Conservation (phyloP, 2,113 vertebrate genomes). For the Coturnix japonica region DNA sequence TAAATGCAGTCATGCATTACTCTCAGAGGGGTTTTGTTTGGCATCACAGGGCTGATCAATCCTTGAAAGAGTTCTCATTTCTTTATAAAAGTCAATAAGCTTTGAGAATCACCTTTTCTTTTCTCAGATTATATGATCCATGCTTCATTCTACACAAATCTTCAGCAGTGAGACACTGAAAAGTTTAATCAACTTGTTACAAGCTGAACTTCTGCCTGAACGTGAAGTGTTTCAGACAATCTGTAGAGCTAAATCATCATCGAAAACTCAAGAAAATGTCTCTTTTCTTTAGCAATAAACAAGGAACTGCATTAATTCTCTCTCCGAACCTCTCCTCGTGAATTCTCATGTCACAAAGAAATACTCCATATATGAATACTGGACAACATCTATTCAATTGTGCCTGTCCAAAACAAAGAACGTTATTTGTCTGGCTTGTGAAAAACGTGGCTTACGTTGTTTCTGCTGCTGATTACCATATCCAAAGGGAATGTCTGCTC, state of each 20-base stretch:
- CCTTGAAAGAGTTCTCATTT: background rate
- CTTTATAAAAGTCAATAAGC: background rate
- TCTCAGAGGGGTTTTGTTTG: background rate
- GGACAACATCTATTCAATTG: conserved; percentile 1
- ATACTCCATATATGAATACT: background rate
- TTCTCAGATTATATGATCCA: background rate
- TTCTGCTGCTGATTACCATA: conserved; percentile 37
- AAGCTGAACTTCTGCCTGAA: background rate
- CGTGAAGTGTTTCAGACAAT: background rate
- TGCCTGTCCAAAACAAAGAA: conserved; percentile 26
- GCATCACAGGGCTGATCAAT: background rate
- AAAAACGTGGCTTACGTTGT: conserved; percentile 22
- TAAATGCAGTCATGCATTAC: background rate
- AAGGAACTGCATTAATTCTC: background rate
- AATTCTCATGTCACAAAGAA: background rate
- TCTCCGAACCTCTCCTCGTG: background rate
- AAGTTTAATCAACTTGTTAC: background rate
- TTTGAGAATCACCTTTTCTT: background rate
- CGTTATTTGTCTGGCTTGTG: background rate
- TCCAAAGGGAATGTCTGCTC: conserved; percentile 47
- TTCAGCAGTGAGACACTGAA: background rate
- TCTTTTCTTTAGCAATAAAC: background rate
- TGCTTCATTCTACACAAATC: background rate
- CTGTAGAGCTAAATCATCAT: background rate
- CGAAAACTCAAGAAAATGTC: background rate